Evolutionary conservation across 1,140 invertebrate species (phyloP), one percentile per base, ranked within the genome.

Genomic region (Solenopsis fugax): DNA sequence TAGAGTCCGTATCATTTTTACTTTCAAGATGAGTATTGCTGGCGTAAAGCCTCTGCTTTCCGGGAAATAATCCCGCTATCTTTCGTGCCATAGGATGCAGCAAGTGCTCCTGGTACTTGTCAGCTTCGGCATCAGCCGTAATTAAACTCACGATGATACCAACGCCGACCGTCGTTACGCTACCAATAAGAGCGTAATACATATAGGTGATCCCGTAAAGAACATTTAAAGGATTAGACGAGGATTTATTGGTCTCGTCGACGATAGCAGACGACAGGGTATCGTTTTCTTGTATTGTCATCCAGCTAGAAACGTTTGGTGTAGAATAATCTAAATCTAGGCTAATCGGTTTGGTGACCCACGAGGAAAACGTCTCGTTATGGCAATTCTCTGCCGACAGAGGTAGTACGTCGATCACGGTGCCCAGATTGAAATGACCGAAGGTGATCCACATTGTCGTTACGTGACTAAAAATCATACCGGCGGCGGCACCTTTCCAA

Each of bases 171-270:
- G 97, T 97, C 29, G 97, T 96, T 16, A 96, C 88, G 69, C 97
- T 97, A 2, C 97, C 97, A 56, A 97, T 96, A 4, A 97, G 92
- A 34, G 97, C 96, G 92, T 97, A 97, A 92, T 97, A 97, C 97
- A 97, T 97, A 91, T 97, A 97, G 6, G 97, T 97, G 54, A 97
- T 96, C 7, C 96, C 96, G 89, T 97, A 97, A 10, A 97, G 92
- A 18, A 95, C 94, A 24, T 96, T 95, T 10, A 97, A 67, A 21
- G 96, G 86, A 69, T 75, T 82, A 18, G 89, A 85, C 0, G 29
- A n/a, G n/a, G n/a, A 2, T 18, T 73, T 4, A 29, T 58, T 29
- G 0, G 62, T 34, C 0, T 75, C n/a, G 48, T 88, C 6, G 7
- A 69, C 6, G 7, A 69, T 37, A 0, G 87, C 41, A 0, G 87